Conservation (phyloP, 1,140 invertebrate species). For the Lepidurus arcticus region DNA sequence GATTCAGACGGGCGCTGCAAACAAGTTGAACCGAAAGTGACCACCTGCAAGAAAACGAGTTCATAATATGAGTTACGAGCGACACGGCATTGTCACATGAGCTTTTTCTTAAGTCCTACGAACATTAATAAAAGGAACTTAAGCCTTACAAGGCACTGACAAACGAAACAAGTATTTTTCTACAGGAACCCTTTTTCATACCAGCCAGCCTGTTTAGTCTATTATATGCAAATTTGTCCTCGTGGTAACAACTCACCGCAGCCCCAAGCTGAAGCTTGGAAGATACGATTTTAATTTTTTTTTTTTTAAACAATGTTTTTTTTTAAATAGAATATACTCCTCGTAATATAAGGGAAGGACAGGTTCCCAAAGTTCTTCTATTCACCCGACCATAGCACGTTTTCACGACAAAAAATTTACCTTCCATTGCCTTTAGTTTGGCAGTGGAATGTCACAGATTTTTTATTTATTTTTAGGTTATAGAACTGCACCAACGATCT, state of each 20-base stretch:
- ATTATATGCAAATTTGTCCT: conserved; percentile 1
- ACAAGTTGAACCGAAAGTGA: background rate
- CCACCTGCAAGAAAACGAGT: conserved; percentile 3
- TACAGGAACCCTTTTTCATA: background rate
- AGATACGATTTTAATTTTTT: background rate
- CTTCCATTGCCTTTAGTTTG: too few species aligned
- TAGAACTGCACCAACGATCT: too few species aligned
- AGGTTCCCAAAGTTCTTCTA: too few species aligned
- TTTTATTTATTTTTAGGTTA: too few species aligned
- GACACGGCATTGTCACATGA: background rate
- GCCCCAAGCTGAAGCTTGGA: background rate
- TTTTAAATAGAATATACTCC: too few species aligned
- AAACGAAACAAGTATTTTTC: background rate
- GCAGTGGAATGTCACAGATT: too few species aligned
- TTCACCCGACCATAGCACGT: too few species aligned
- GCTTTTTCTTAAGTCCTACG: background rate
- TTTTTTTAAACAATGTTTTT: too few species aligned
- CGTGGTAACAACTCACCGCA: background rate
- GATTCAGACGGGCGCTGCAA: too few species aligned
- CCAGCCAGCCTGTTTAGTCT: too few species aligned
- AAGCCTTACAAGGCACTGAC: background rate
- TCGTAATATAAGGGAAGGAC: too few species aligned
- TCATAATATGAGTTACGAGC: background rate
- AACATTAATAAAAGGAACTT: background rate
- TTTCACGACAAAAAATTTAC: too few species aligned